Conservation (phyloP, 2,888 invertebrate genomes). For the Drosophila mulleri region DNA sequence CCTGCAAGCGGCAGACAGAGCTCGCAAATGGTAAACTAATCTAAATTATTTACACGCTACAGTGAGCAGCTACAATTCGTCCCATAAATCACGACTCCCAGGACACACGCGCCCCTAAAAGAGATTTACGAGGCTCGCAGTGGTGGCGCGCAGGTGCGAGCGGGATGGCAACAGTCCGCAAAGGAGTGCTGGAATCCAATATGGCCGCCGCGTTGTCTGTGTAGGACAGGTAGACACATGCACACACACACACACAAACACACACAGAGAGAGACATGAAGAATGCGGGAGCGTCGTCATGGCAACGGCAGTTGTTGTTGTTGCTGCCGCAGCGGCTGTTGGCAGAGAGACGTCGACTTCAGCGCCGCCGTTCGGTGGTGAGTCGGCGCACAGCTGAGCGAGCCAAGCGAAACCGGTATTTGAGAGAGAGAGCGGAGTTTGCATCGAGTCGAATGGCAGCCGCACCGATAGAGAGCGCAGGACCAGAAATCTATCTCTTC, state of each 20-base stretch:
- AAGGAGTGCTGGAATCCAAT: slow-evolving; percentile 83
- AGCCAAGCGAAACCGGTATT: slow-evolving; percentile 66
- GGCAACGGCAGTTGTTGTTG: slow-evolving; percentile 49
- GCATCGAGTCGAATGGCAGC: slow-evolving; percentile 36
- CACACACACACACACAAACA: slow-evolving; percentile 25
- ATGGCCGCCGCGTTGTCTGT: slow-evolving; percentile 77
- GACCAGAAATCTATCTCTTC: slow-evolving; percentile 36
- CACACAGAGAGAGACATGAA: background rate
- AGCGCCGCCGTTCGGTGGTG: slow-evolving; percentile 35
- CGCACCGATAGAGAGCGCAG: slow-evolving; percentile 29
- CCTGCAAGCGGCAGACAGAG: slow-evolving; percentile 25
- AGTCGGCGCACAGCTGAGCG: slow-evolving; percentile 71
- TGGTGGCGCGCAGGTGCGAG: slow-evolving; percentile 52
- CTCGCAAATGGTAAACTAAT: slow-evolving; percentile 71
- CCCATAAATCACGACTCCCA: slow-evolving; percentile 80
- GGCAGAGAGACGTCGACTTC: slow-evolving; percentile 18
- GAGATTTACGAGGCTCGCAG: slow-evolving; percentile 73
- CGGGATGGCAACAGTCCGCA: slow-evolving; percentile 61
- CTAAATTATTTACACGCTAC: slow-evolving; percentile 80
- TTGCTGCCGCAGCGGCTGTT: background rate
- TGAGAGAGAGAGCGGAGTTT: slow-evolving; percentile 20
- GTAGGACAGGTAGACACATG: slow-evolving; percentile 70
- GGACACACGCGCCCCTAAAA: slow-evolving; percentile 80
- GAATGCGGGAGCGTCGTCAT: slow-evolving; percentile 62
- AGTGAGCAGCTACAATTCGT: slow-evolving; percentile 77